Evolutionary conservation across 1,140 invertebrate species (phyloP).

Genomic region (Euschistus heros): DNA sequence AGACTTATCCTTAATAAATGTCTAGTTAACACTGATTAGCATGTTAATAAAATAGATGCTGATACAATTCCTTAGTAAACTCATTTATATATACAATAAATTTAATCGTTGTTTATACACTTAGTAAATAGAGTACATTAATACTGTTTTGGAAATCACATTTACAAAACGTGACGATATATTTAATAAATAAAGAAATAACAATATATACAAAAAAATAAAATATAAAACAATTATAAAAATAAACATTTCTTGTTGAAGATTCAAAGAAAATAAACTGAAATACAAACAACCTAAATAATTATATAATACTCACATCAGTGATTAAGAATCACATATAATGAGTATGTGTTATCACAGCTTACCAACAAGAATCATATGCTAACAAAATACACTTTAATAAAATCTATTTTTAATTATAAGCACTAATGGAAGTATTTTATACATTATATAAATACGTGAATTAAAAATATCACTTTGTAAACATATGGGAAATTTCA

Average conservation of each 20-base stretch:
- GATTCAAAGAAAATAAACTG: background rate
- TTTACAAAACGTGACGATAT: background rate
- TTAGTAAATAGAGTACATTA: background rate
- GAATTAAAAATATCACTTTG: constrained; percentile 12
- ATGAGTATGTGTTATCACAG: background rate
- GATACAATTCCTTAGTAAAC: too few relatives aligned
- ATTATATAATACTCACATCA: background rate
- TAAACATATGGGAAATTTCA: constrained; percentile 1
- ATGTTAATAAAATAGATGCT: too few relatives aligned
- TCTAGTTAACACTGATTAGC: too few relatives aligned
- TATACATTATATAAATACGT: constrained; percentile 10
- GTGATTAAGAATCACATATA: background rate
- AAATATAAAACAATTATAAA: background rate
- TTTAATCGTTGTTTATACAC: background rate
- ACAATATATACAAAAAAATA: background rate
- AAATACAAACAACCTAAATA: background rate
- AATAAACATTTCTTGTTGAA: constrained; percentile 1
- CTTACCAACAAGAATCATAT: background rate
- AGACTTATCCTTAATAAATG: too few relatives aligned
- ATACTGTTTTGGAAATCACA: background rate
- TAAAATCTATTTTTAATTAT: background rate
- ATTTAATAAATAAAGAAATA: constrained; percentile 3
- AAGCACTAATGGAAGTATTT: constrained; percentile 14
- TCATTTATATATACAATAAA: too few relatives aligned
- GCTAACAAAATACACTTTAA: constrained; percentile 1